Base-by-base conservation (phyloP, 2,888 invertebrate genomes). In the Microctonus hyperodae region DNA sequence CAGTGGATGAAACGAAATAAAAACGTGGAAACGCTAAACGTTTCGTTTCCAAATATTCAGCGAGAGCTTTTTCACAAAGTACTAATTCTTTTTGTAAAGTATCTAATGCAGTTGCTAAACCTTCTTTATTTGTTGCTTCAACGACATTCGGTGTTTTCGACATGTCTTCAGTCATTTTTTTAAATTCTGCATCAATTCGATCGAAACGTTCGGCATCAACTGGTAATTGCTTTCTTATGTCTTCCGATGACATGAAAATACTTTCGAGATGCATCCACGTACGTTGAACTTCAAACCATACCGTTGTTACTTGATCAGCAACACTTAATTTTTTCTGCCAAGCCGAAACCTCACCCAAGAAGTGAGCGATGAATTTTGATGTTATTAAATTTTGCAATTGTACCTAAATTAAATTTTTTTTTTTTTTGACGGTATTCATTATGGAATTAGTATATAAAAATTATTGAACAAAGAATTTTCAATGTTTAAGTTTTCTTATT, bases 241-340 rank as follows among this genome's bases (percentile, higher is more conserved):
- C 98, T 83, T 98, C 97, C 0, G 97, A 97, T 73, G 96, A 97
- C 91, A 97, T 97, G 83, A 98, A 98, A 81, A 98, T 98, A 77
- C 96, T 96, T 86, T 98, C 97, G 70, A 98, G 88, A 85, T 98
- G 96, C 77, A 94, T 94, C 98, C 98, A 98, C 25, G 97, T 97
- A 65, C 97, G 88, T 85, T 98, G 98, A 28, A 98, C 97, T 86
- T 97, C 97, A 86, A 97, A 95, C 95, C 95, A 95, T 6, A 93
- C 88, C 0, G 93, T 92, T 62, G 95, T 94, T 9, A 94, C 97
- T 86, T 96, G 96, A 86, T 98, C 98, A 37, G 97, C 97, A 72
- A 94, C 90, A 69, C 94, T 93, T 20, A 98, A 85, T 79, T 95
- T 95, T 78, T 91, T 92, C 83, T 97, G 97, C 98, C 98, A 98